phyloP scores from a whole-genome alignment of 92 coral and sea anemone genomes.

The Epizoanthus rinbou region DNA sequence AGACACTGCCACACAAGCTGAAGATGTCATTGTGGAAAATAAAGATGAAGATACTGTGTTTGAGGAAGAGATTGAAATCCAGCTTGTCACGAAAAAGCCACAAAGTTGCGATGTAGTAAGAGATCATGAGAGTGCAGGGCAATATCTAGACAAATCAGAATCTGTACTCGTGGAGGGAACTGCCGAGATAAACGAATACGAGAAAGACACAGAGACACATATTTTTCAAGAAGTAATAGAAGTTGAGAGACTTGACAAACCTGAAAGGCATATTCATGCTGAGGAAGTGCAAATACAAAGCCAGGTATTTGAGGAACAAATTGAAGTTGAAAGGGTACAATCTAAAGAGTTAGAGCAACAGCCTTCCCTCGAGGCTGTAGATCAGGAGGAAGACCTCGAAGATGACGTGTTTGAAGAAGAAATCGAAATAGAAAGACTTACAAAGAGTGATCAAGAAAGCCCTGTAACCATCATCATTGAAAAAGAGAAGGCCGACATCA shows the following conservation, averaged over 20 bases:
- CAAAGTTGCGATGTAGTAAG: neutral
- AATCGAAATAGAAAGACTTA: slow-evolving; percentile 53
- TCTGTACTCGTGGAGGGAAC: slow-evolving; percentile 1
- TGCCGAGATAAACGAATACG: neutral
- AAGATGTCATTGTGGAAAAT: neutral
- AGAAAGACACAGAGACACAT: slow-evolving; percentile 17
- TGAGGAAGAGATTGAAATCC: slow-evolving; percentile 38
- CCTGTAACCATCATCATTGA: neutral
- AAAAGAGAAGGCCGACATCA: neutral
- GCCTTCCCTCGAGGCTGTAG: slow-evolving; percentile 22
- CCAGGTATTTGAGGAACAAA: slow-evolving; percentile 42
- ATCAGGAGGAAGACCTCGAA: slow-evolving; percentile 26
- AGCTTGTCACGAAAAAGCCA: slow-evolving; percentile 1
- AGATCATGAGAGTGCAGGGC: neutral
- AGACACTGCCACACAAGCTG: neutral
- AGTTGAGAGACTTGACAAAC: slow-evolving; percentile 44
- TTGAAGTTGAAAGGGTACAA: slow-evolving; percentile 29
- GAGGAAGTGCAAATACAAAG: slow-evolving; percentile 46
- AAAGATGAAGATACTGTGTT: neutral
- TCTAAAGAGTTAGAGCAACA: slow-evolving; percentile 8
- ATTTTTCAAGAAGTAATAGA: slow-evolving; percentile 57
- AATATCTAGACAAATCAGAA: neutral
- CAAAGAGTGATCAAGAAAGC: neutral
- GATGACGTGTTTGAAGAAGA: slow-evolving; percentile 71
- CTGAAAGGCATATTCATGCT: neutral